Conservation (phyloP, 2,113 vertebrate genomes). For the Rhombomys opimus region DNA sequence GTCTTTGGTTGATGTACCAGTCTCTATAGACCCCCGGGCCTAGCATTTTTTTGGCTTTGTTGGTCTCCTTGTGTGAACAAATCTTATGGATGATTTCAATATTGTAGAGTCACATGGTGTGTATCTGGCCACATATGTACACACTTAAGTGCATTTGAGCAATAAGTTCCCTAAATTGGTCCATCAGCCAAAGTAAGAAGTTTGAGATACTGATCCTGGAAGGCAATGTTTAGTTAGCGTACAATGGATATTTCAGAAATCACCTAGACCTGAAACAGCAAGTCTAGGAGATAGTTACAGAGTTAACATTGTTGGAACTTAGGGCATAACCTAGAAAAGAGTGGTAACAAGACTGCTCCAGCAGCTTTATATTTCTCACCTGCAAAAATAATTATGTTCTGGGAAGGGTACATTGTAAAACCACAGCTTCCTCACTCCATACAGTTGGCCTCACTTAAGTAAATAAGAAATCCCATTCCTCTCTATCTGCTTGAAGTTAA, state of each 20-base stretch:
- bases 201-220: neutral
- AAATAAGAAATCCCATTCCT: neutral
- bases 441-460: neutral
- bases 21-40: too few relatives aligned
- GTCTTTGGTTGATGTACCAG: too few relatives aligned
- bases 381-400: neutral
- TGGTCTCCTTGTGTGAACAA: neutral
- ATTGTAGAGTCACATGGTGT: neutral
- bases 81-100: neutral
- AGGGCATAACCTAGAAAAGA: conserved; percentile 1
- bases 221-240: conserved; percentile 2
- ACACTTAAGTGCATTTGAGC: neutral
- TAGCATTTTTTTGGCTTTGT: too few relatives aligned
- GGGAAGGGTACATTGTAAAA: neutral
- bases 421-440: fast-evolving
- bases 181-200: neutral
- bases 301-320: neutral
- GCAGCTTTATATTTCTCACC: neutral
- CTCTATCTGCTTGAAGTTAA: neutral
- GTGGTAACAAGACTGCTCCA: neutral
- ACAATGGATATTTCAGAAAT: neutral
- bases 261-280: neutral
- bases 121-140: neutral
- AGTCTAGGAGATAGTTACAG: neutral
- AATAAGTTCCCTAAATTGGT: neutral